These are phyloP conservation scores for Myanophis thanlyinensis DNA, from an alignment of 2,113 vertebrate species.

Conservation along the genomic window DNA sequence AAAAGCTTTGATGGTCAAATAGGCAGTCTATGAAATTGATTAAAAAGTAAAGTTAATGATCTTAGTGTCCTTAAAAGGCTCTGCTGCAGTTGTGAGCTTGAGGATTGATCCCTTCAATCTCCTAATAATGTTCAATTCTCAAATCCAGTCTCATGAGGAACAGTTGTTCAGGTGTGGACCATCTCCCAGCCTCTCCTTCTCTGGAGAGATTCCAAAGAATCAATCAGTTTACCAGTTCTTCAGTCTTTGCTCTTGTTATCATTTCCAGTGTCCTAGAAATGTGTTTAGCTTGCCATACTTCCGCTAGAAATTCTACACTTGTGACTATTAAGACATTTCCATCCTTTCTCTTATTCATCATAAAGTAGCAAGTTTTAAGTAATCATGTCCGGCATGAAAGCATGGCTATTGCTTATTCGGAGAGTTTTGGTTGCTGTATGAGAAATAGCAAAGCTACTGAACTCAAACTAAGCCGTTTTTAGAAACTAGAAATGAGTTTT, in stretches of 20 bases:
- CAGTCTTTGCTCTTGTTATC: neutral
- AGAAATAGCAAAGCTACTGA: neutral
- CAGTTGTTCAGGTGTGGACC: neutral
- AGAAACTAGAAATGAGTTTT: constrained; percentile 48
- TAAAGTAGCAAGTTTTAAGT: fast-evolving
- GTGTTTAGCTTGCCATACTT: neutral
- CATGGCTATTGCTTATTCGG: neutral
- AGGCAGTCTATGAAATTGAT: neutral
- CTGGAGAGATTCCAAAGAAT: neutral
- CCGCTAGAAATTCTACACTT: neutral
- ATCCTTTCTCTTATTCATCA: fast-evolving
- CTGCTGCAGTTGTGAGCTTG: neutral
- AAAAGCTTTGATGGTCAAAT: neutral
- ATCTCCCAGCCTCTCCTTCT: neutral
- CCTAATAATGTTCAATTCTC: neutral
- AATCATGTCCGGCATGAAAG: neutral
- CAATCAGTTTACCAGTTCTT: neutral
- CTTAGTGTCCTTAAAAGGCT: neutral
- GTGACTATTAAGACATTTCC: neutral
- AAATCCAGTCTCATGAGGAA: neutral
- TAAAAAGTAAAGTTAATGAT: neutral
- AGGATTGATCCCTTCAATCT: neutral
- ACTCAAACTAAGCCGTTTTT: constrained; percentile 17
- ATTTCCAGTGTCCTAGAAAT: neutral
- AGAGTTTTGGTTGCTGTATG: constrained; percentile 5